These are phyloP conservation scores for Venusia cambrica DNA, from an alignment of 2,888 invertebrate genomes.

Conservation along the genomic window DNA sequence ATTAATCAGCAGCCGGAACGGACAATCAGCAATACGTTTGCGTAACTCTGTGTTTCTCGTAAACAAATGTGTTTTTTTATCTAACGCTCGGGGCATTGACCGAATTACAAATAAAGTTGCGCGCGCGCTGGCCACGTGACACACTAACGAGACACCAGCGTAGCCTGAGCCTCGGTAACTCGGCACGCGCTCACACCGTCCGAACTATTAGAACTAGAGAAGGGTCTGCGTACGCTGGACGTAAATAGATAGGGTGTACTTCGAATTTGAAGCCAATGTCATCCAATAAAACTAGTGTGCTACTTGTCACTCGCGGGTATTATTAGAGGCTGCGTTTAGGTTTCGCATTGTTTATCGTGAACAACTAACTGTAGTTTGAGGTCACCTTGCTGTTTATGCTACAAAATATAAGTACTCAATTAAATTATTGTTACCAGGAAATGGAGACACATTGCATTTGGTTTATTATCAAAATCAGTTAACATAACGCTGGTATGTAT, in stretches of 20 bases:
- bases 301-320: constrained; percentile 30
- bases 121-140: constrained; percentile 76
- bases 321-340: constrained; percentile 3
- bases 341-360: background rate
- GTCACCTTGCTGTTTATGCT: too few species aligned
- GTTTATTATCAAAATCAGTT: too few species aligned
- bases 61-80: constrained; percentile 76
- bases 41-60: constrained; percentile 71
- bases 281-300: constrained; percentile 39
- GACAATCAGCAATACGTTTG: constrained; percentile 55
- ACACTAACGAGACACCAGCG: constrained; percentile 54
- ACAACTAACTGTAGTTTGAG: too few species aligned
- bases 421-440: too few species aligned
- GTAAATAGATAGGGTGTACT: constrained; percentile 46
- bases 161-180: constrained; percentile 32
- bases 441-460: too few species aligned
- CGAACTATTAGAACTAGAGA: constrained; percentile 10
- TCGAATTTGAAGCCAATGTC: constrained; percentile 75
- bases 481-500: too few species aligned
- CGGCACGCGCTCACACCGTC: background rate
- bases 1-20: constrained; percentile 47
- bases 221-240: constrained; percentile 37
- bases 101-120: constrained; percentile 76
- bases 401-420: too few species aligned
- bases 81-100: constrained; percentile 79